Evolutionary conservation across 2,888 invertebrate species (phyloP), one percentile per base, ranked within the genome.

Genomic region (Calliscelio sp.): DNA sequence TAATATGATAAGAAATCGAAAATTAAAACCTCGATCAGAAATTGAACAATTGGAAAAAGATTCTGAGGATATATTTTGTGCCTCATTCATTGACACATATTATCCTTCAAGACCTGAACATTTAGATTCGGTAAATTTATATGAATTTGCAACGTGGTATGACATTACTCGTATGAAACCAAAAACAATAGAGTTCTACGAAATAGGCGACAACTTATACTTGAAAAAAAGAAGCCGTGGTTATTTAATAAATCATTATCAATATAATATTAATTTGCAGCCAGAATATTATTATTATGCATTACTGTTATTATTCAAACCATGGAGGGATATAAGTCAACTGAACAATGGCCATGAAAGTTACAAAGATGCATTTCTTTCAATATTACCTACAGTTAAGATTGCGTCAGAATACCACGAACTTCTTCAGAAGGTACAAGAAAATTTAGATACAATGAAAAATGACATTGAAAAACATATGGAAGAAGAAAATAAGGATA

Each of bases 41-140:
- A 32, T 32, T 32, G 32, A 32, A 32, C 10, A 7, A 32, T 32
- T 32, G 10, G n/a, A n/a, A n/a, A n/a, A n/a, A n/a, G n/a, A n/a
- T n/a, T n/a, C n/a, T n/a, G n/a, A n/a, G n/a, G n/a, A 32, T 32
- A 32, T 59, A 65, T 65, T 74, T 11, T 32, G 32, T 55, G 63
- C 74, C 5, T 32, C 32, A 32, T 32, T 32, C 41, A 25, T 53
- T 53, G 53, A 53, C n/a, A 53, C 53, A 14, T 53, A 53, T 53
- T 53, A 53, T 53, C 53, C 25, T 14, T 14, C 8, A 10, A 53
- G 25, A 53, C 25, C 53, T 10, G n/a, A n/a, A n/a, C n/a, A n/a
- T n/a, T n/a, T n/a, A n/a, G n/a, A n/a, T n/a, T n/a, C n/a, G n/a
- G n/a, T n/a, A n/a, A n/a, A n/a, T n/a, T n/a, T n/a, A n/a, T n/a